These are phyloP conservation scores for Antheraea mylitta DNA, from an alignment of 1,140 invertebrate genomes.

Conservation along the genomic window DNA sequence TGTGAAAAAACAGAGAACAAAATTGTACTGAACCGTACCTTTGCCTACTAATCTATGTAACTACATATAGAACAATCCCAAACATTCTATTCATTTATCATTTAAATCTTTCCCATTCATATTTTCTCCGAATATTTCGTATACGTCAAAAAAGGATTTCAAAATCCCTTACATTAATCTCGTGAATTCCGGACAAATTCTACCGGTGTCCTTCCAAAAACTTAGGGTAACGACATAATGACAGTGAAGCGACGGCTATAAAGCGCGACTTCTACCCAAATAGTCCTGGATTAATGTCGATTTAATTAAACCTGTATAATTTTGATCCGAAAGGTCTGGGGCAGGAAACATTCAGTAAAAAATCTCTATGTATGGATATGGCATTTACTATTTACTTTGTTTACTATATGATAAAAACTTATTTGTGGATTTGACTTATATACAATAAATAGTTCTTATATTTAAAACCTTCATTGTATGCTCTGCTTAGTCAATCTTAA, in stretches of 20 bases:
- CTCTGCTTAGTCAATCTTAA: too few relatives aligned
- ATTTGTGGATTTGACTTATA: too few relatives aligned
- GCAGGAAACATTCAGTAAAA: conserved; percentile 14
- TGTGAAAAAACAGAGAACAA: too few relatives aligned
- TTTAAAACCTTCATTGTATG: too few relatives aligned
- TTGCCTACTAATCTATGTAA: too few relatives aligned
- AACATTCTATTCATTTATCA: not conserved
- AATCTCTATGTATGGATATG: conserved; percentile 23
- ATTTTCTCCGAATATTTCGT: conserved; percentile 16
- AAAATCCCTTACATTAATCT: conserved; percentile 35
- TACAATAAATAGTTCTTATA: too few relatives aligned
- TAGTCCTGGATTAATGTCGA: conserved; percentile 70
- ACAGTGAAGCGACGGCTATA: conserved; percentile 46
- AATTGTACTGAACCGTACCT: too few relatives aligned
- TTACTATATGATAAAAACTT: too few relatives aligned
- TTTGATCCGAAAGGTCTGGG: conserved; percentile 44
- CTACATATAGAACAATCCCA: too few relatives aligned
- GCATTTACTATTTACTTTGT: conserved; percentile 8
- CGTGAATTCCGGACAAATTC: conserved; percentile 48
- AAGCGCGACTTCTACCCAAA: conserved; percentile 55
- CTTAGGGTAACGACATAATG: conserved; percentile 69
- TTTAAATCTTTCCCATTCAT: not conserved
- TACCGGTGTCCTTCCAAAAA: conserved; percentile 49
- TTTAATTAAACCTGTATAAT: conserved; percentile 76
- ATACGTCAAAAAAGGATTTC: conserved; percentile 19